Evolutionary conservation across 2,113 vertebrate species (phyloP).

Genomic region (Oryzias javanicus): DNA sequence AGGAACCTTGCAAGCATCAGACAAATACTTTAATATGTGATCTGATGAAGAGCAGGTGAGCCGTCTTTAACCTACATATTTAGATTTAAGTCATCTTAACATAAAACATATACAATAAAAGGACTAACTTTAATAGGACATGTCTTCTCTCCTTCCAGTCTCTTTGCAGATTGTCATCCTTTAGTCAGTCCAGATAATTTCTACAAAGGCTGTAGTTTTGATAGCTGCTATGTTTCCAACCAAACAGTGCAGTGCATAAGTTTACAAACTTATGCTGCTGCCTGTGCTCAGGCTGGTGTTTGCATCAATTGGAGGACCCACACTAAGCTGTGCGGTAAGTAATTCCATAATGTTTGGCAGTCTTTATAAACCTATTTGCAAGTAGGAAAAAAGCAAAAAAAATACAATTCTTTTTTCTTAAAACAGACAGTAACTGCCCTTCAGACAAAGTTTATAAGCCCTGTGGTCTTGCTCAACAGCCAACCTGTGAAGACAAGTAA

Average conservation of each 20-base stretch:
- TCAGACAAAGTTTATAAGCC: constrained; percentile 81
- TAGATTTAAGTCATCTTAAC: too few species aligned
- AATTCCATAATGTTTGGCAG: neutral
- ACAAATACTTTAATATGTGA: too few species aligned
- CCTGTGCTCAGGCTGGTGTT: constrained; percentile 78
- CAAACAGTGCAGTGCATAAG: constrained; percentile 83
- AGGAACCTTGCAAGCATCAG: neutral
- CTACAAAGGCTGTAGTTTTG: constrained; percentile 84
- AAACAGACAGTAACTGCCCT: constrained; percentile 79
- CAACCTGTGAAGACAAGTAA: constrained; percentile 85
- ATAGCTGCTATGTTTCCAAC: constrained; percentile 79
- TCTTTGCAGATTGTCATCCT: constrained; percentile 71
- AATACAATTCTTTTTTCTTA: neutral
- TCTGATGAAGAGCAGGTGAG: too few species aligned
- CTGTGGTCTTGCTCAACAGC: constrained; percentile 80
- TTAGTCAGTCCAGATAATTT: constrained; percentile 70
- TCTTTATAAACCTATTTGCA: too few species aligned
- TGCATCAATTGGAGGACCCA: constrained; percentile 88
- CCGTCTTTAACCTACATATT: too few species aligned
- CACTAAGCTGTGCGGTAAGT: constrained; percentile 81
- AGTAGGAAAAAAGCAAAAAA: neutral
- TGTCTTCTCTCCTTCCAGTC: constrained; percentile 35
- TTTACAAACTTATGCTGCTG: constrained; percentile 83
- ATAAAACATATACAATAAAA: too few species aligned
- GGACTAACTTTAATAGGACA: too few species aligned